These are phyloP conservation scores for Heliconius erato DNA, from an alignment of 2,888 invertebrate species.

Conservation along the genomic window DNA sequence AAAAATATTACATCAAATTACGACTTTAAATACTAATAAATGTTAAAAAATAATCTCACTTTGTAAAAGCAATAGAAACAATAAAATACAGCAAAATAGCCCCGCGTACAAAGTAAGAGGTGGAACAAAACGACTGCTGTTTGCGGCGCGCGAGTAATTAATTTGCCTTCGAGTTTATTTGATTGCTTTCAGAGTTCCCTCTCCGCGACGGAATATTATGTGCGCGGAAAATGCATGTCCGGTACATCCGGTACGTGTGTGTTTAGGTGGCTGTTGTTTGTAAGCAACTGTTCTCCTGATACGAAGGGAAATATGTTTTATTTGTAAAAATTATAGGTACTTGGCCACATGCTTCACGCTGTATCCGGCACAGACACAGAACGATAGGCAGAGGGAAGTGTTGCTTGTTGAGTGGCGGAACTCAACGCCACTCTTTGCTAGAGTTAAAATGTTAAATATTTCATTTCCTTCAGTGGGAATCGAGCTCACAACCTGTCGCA, in stretches of 20 bases:
- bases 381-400: no score
- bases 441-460: no score
- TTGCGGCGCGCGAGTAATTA: slow-evolving; percentile 46
- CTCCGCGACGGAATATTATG: neutral
- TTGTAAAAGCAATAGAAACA: neutral
- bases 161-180: slow-evolving; percentile 45
- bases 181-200: slow-evolving; percentile 37
- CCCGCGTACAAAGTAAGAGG: slow-evolving; percentile 3
- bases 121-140: slow-evolving; percentile 29
- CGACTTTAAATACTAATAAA: neutral
- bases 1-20: neutral
- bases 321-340: no score
- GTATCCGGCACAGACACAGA: no score
- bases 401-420: no score
- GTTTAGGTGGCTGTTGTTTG: neutral
- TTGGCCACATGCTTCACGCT: no score
- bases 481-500: no score
- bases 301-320: no score
- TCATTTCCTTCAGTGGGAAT: no score
- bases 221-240: neutral
- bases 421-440: no score
- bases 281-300: no score
- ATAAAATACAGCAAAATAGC: slow-evolving; percentile 17
- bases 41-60: slow-evolving; percentile 1
- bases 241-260: neutral